Evolutionary conservation across 2,113 vertebrate species (phyloP), one percentile per base, ranked within the genome.

Genomic region (Vulpes vulpes): DNA sequence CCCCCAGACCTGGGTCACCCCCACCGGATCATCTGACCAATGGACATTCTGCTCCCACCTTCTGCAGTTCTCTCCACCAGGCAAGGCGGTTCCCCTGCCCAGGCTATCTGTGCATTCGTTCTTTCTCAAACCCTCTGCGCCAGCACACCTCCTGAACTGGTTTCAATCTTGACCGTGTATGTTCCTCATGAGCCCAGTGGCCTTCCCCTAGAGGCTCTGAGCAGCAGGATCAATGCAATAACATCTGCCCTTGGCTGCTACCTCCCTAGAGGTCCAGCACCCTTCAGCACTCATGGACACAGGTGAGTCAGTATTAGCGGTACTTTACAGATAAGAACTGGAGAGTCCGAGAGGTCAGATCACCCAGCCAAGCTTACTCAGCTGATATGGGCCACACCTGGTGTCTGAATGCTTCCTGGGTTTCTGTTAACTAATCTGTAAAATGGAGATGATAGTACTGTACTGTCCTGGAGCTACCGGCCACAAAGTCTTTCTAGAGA

Each of bases 1-100:
- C 15, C 25, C 53, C 6, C 12, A 76, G 71, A 30, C 25, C 22
- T 14, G 8, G n/a, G 2, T 49, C 22, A 30, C 25, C 57, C 3
- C 11, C 0, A 4, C 25, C 11, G 15, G 23, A 27, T 53, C 19
- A 25, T 30, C 32, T 19, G 6, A 9, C 0, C 3, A 27, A 27
- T 27, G n/a, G 11, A 15, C 57, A 22, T 35, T 17, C 27, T 12
- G 3, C 25, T 25, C 38, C 1, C 0, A 1, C 22, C 43, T 78
- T 17, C 87, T 49, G 19, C 14, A 2, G 62, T 22, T 53, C n/a
- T 59, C 67, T 87, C 76, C 20, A 22, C 32, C 11, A 5, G 73
- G 60, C 23, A 25, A 5, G 60, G 17, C 51, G 35, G 14, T 85
- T 64, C 27, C 30, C 51, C 20, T 2, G 43, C 27, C 38, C n/a